Evolutionary conservation across 53 echinoderm and acorn worm genomes (phyloP).

Genomic region (Antedon mediterranea): DNA sequence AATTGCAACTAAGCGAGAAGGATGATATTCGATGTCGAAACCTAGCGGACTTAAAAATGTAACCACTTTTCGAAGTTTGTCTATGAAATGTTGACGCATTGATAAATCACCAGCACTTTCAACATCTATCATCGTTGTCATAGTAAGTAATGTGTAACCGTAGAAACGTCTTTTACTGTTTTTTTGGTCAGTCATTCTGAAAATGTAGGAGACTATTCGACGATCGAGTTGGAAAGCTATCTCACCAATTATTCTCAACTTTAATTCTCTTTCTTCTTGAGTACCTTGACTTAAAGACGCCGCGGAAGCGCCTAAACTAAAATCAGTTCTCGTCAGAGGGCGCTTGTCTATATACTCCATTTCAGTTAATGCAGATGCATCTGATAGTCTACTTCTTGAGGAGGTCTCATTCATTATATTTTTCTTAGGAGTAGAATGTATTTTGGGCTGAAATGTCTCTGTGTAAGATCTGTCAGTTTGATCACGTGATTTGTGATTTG

Average conservation of each 20-base stretch:
- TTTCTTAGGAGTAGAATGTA: not conserved
- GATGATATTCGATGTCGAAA: not conserved
- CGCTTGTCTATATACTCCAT: not conserved
- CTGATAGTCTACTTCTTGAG: too few species aligned
- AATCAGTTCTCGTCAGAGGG: not conserved
- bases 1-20: not conserved
- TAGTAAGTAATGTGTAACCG: not conserved
- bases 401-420: too few species aligned
- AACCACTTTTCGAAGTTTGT: not conserved
- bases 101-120: not conserved
- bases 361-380: not conserved
- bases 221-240: not conserved
- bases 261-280: not conserved
- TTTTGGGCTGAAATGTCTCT: not conserved
- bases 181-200: not conserved
- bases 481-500: too few species aligned
- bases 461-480: not conserved
- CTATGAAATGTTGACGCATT: not conserved
- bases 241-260: not conserved
- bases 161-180: not conserved
- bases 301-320: not conserved
- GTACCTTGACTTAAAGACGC: too few species aligned
- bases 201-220: not conserved
- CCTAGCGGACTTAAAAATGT: not conserved
- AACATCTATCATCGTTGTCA: not conserved